Base-by-base conservation (phyloP, 2,888 invertebrate species). In the Dendrolimus pini region DNA sequence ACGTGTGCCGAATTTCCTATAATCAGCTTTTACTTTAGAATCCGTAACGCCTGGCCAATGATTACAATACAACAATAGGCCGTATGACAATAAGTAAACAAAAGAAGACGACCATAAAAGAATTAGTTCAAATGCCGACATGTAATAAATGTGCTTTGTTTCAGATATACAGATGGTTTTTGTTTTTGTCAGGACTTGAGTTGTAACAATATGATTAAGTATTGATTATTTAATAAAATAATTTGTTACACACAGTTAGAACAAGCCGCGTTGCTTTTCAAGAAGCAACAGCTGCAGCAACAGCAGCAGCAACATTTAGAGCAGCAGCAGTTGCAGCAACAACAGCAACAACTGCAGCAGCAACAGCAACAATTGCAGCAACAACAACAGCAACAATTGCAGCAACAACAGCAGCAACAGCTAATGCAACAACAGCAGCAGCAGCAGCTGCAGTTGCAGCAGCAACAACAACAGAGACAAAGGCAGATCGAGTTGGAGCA, bases 311-410 rank as follows among this genome's bases (percentile, higher is more conserved):
- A 60, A 52, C 60, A 59, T 7, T 58, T 55, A 42, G 53, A 59
- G 9, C 54, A 63, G 30, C 59, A 59, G 9, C 61, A 62, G 9
- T 58, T 62, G 6, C 59, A 62, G 8, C 56, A 57, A 9, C 59
- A 59, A 8, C 62, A 61, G 9, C 60, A 59, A 7, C 58, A 62
- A 9, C 65, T 66, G 52, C 60, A 58, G 8, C 6, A 59, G 3
- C 73, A 65, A 13, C 63, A 67, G 12, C 58, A 62, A 41, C 61
- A 65, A 1, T 57, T 66, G 71, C 58, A 62, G 8, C 47, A 68
- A 1, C 68, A 72, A 56, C 67, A 72, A 55, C 65, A 66, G 59
- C 64, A 69, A 0, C 65, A 65, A 41, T 62, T 65, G 8, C 56
- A 61, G 13, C 61, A 62, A 9, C 64, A 57, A 47, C 60, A 61